These are phyloP conservation scores for Paelopatides confundens DNA, from an alignment of 53 echinoderm and acorn worm species.

Conservation along the genomic window DNA sequence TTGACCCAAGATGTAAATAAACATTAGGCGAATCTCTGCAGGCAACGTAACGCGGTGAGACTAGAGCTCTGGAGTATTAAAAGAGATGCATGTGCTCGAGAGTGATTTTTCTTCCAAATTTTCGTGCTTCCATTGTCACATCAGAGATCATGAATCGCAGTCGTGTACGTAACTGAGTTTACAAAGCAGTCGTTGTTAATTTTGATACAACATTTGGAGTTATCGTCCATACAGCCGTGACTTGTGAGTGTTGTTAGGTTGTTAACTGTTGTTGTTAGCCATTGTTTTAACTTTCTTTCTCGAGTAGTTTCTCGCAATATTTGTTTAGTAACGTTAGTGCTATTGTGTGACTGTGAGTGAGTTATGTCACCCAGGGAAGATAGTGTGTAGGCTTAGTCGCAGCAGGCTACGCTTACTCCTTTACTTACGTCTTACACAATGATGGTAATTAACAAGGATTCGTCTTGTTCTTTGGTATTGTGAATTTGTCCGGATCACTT, in stretches of 20 bases:
- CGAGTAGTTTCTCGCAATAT: neutral
- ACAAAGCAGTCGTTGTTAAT: neutral
- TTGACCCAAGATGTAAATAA: slow-evolving; percentile 44
- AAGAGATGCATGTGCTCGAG: neutral
- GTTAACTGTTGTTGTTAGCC: neutral
- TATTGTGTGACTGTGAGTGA: no score
- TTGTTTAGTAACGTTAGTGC: no score
- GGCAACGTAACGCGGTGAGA: slow-evolving; percentile 33
- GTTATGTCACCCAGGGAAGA: no score
- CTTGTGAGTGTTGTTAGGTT: neutral
- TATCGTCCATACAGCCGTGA: no score
- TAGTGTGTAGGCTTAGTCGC: no score
- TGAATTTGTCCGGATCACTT: no score
- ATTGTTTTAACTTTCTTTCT: neutral
- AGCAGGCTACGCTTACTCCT: no score
- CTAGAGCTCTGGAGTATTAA: neutral
- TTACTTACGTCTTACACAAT: no score
- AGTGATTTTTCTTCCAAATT: no score
- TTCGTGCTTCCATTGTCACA: neutral
- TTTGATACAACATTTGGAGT: neutral
- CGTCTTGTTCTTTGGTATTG: no score
- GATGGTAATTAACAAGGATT: no score
- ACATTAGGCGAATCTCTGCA: slow-evolving; percentile 52
- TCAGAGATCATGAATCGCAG: neutral
- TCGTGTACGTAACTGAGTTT: neutral